These are phyloP conservation scores for Epinephelus moara DNA, from an alignment of 2,113 vertebrate genomes.

Conservation along the genomic window DNA sequence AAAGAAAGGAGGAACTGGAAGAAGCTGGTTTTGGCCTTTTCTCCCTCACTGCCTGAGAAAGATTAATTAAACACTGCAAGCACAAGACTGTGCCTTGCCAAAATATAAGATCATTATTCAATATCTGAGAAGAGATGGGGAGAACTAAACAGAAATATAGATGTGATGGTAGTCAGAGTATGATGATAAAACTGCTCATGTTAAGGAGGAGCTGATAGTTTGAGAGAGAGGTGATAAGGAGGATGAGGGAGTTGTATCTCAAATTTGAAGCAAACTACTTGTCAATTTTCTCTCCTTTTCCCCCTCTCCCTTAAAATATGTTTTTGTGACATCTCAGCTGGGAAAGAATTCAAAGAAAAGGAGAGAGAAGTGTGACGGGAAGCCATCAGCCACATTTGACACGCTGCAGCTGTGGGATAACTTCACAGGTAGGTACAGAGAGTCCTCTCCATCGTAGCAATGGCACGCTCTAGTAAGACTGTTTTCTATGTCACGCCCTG, in stretches of 20 bases:
- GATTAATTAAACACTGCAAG: constrained; percentile 12
- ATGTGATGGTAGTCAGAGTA: not conserved
- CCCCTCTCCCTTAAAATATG: not conserved
- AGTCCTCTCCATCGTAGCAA: constrained; percentile 1
- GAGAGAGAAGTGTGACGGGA: not conserved
- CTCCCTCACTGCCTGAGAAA: constrained; percentile 15
- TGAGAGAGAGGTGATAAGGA: not conserved
- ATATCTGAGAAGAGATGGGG: not conserved
- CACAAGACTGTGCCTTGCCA: not conserved
- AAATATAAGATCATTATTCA: not conserved
- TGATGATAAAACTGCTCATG: not conserved
- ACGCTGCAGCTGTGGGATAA: constrained; percentile 16
- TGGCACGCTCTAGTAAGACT: not conserved
- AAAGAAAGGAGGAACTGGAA: constrained; percentile 16
- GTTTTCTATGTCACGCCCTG: constrained; percentile 4
- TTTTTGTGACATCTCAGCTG: not conserved
- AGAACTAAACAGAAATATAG: not conserved
- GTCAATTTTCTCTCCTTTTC: not conserved
- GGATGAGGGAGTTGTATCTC: not conserved
- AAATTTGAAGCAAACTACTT: not conserved
- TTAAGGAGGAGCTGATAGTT: not conserved
- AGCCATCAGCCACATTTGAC: constrained; percentile 12
- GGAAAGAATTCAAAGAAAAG: constrained; percentile 1
- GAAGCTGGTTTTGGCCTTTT: constrained; percentile 20
- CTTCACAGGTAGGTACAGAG: constrained; percentile 5